These are phyloP conservation scores for Dryomyza anilis DNA, from an alignment of 2,888 invertebrate species.

Conservation along the genomic window DNA sequence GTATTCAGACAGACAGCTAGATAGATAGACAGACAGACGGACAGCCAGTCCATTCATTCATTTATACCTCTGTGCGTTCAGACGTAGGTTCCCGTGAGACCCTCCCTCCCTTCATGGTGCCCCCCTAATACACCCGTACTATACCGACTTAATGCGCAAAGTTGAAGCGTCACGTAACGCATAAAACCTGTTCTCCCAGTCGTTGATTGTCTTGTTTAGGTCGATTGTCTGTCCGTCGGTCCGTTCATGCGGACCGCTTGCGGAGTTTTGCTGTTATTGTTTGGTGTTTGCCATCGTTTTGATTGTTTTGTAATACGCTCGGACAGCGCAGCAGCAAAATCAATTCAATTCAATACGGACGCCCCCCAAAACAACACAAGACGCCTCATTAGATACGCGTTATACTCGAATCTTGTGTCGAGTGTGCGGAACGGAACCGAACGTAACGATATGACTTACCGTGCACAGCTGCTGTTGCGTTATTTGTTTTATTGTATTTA, in stretches of 20 bases:
- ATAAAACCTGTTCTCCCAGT: constrained; percentile 32
- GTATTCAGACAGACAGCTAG: background rate
- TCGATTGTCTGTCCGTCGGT: background rate
- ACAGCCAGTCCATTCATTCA: background rate
- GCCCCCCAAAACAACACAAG: constrained; percentile 24
- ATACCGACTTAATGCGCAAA: constrained; percentile 18
- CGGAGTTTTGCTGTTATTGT: background rate
- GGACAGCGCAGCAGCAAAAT: constrained; percentile 2
- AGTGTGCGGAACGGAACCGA: too few relatives aligned
- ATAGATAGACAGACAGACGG: too few relatives aligned
- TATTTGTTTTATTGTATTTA: too few relatives aligned
- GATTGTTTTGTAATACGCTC: background rate
- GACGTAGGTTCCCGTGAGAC: background rate
- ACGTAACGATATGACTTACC: too few relatives aligned
- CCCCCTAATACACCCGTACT: too few relatives aligned
- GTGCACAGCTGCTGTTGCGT: too few relatives aligned
- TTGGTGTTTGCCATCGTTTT: background rate
- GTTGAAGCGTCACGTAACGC: constrained; percentile 30
- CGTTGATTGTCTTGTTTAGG: constrained; percentile 23
- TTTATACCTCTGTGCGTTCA: background rate
- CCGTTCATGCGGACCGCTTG: constrained; percentile 1
- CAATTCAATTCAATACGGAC: constrained; percentile 19
- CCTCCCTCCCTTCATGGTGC: too few relatives aligned
- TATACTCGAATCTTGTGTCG: too few relatives aligned
- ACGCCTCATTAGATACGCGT: constrained; percentile 19